A percentile compares a stretch with the other conserved stretches of the same genome.
Conservation (phyloP, 2,113 vertebrate species). For the Lasiurus cinereus region DNA sequence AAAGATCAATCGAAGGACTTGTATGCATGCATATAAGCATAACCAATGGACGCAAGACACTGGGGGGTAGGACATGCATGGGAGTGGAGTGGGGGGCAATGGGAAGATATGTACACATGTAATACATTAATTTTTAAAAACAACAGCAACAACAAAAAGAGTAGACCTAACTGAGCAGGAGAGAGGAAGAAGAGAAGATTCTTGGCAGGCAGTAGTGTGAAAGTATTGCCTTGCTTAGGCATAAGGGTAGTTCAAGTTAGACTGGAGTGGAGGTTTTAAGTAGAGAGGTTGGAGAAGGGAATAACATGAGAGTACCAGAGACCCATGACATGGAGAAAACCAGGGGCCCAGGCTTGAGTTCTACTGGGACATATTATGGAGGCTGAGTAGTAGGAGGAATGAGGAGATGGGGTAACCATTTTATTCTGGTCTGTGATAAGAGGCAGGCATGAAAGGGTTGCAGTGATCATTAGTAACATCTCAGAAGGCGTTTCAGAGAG, state of each 20-base stretch:
- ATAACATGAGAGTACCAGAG: neutral
- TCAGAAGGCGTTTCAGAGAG: neutral
- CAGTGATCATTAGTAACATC: neutral
- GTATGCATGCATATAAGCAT: no score
- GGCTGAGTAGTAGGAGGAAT: neutral
- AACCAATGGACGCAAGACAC: no score
- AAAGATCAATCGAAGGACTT: no score
- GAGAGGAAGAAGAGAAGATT: neutral
- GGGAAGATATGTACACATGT: no score
- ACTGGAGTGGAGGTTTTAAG: neutral
- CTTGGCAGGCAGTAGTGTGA: neutral
- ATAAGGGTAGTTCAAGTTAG: rapidly evolving
- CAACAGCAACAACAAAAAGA: no score
- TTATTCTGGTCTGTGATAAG: neutral
- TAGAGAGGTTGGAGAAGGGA: neutral
- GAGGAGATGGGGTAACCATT: neutral
- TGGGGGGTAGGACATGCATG: no score
- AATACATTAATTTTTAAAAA: no score
- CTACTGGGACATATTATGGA: neutral
- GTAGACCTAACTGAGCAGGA: neutral
- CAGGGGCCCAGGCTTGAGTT: neutral
- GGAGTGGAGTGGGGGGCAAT: no score
- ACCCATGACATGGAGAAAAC: neutral
- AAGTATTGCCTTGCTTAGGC: neutral
- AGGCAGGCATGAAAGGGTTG: neutral